Evolutionary conservation across 2,113 vertebrate species (phyloP).

Genomic region (Rhea americana): DNA sequence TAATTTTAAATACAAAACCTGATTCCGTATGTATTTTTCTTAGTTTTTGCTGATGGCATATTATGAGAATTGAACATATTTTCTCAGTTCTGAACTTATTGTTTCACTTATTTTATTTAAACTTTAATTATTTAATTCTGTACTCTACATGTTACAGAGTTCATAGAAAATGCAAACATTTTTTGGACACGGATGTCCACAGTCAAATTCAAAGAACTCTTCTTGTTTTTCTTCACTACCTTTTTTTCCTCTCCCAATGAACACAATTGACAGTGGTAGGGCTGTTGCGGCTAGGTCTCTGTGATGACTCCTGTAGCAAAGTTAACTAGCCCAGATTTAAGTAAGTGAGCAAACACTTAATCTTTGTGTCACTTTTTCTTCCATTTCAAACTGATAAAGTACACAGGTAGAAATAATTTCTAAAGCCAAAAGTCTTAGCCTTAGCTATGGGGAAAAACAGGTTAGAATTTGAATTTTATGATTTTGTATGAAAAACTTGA

Average conservation of each 20-base stretch:
- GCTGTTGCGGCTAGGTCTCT: not conserved
- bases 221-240: not conserved
- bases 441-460: not conserved
- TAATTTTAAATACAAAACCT: fast-evolving
- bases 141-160: not conserved
- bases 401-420: no score
- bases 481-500: not conserved
- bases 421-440: no score
- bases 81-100: not conserved
- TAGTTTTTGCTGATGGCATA: not conserved
- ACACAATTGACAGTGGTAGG: not conserved
- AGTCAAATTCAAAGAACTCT: no score
- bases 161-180: not conserved
- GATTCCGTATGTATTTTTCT: not conserved
- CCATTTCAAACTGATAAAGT: not conserved
- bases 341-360: not conserved
- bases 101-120: not conserved
- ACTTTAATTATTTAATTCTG: not conserved
- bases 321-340: not conserved
- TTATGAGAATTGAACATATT: not conserved
- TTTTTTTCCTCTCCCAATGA: not conserved
- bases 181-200: no score
- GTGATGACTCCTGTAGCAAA: not conserved
- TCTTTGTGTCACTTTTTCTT: no score
- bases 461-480: not conserved